Percentiles rank a stretch among this genome's conserved stretches.
Evolutionary conservation across 2,888 invertebrate species (phyloP).

Genomic region (Torymus auratus): DNA sequence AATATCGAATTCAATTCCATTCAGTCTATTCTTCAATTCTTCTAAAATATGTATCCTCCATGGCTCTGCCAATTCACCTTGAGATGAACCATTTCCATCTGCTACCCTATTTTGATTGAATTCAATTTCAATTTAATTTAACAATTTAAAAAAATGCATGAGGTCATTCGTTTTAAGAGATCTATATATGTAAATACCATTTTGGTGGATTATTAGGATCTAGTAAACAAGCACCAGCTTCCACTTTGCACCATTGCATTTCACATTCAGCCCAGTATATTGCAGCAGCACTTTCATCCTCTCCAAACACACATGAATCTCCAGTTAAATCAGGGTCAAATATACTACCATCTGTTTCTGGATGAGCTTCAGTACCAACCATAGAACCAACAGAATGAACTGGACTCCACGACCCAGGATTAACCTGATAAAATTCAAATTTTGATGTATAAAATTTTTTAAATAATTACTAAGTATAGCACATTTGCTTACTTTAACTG

Average conservation of each 20-base stretch:
- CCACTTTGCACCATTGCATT: slow-evolving; percentile 88
- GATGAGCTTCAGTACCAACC: slow-evolving; percentile 89
- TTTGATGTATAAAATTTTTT: not conserved
- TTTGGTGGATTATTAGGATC: slow-evolving; percentile 87
- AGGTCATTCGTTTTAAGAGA: no score
- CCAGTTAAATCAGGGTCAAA: slow-evolving; percentile 85
- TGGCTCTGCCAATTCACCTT: slow-evolving; percentile 83
- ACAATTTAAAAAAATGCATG: no score
- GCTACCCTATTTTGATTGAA: slow-evolving; percentile 67
- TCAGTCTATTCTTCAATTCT: slow-evolving; percentile 81
- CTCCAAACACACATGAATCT: slow-evolving; percentile 88
- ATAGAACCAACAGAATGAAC: slow-evolving; percentile 92
- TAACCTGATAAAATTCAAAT: slow-evolving; percentile 71
- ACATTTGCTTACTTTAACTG: slow-evolving; percentile 68
- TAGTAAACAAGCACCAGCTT: slow-evolving; percentile 87
- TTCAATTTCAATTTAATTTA: slow-evolving; percentile 15
- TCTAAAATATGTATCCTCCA: slow-evolving; percentile 88
- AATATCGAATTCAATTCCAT: slow-evolving; percentile 78
- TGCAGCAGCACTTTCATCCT: slow-evolving; percentile 85
- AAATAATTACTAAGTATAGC: no score
- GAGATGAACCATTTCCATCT: slow-evolving; percentile 80
- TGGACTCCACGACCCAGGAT: slow-evolving; percentile 91
- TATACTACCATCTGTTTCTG: slow-evolving; percentile 89
- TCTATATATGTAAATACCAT: slow-evolving; percentile 78
- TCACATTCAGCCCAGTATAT: slow-evolving; percentile 89